A percentile compares a stretch with the other conserved stretches of the same genome.
phyloP scores from a whole-genome alignment of 2,888 invertebrate species.

The Drosophila ezoana region DNA sequence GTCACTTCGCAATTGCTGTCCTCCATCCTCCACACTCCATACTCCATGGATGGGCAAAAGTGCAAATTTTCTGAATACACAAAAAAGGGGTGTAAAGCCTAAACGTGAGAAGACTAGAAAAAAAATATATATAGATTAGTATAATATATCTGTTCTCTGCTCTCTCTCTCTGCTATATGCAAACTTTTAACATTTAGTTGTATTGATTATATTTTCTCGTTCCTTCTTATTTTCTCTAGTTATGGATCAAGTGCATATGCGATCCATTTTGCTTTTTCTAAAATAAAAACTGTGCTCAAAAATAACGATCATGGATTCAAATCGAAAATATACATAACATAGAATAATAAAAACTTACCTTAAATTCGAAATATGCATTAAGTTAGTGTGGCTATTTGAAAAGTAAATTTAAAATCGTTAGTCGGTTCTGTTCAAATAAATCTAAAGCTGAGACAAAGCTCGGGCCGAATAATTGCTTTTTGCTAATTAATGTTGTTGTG shows the following conservation, averaged over 20 bases:
- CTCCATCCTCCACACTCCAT: constrained; percentile 16
- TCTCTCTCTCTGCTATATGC: too few relatives aligned
- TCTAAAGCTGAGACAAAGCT: constrained; percentile 38
- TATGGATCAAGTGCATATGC: too few relatives aligned
- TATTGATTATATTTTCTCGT: too few relatives aligned
- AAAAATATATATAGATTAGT: constrained; percentile 8
- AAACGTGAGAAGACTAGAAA: constrained; percentile 1
- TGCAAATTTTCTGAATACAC: constrained; percentile 31
- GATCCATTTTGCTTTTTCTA: too few relatives aligned
- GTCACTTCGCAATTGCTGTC: constrained; percentile 57
- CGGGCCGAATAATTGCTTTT: constrained; percentile 82
- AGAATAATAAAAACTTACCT: not conserved
- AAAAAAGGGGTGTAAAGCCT: constrained; percentile 45
- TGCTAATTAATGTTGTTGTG: constrained; percentile 84
- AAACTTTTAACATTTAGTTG: too few relatives aligned
- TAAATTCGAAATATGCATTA: constrained; percentile 14
- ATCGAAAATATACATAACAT: too few relatives aligned
- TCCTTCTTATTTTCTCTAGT: too few relatives aligned
- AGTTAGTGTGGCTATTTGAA: constrained; percentile 31
- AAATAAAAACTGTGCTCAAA: too few relatives aligned
- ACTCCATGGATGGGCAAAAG: constrained; percentile 15
- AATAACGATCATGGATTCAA: too few relatives aligned
- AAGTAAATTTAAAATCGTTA: constrained; percentile 54
- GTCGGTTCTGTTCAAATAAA: constrained; percentile 43
- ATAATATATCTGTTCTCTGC: not conserved